Evolutionary conservation across 2,797 vertebrate genomes (phyloP).

Genomic region (Cynopterus sphinx): DNA sequence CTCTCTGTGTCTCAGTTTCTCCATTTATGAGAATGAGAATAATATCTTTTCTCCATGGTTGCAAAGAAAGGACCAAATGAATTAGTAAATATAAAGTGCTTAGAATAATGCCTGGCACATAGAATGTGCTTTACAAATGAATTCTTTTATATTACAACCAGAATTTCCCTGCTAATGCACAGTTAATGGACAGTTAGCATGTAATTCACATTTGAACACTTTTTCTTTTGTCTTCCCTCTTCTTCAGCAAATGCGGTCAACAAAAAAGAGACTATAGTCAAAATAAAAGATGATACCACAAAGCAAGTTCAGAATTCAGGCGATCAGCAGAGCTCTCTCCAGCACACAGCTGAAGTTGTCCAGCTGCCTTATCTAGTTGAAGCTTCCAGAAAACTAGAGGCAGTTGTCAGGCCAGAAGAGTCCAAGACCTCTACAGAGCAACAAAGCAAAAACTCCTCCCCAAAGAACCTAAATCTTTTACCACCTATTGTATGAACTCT

Average conservation of each 20-base stretch:
- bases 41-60: not conserved
- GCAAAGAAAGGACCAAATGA: not conserved
- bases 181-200: not conserved
- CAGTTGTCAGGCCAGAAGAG: constrained; percentile 73
- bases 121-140: not conserved
- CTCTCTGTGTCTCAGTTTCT: not conserved
- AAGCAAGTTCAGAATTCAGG: constrained; percentile 30
- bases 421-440: constrained; percentile 50
- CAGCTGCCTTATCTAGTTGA: constrained; percentile 63
- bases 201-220: not conserved
- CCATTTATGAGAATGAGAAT: not conserved
- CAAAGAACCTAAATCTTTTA: constrained; percentile 46
- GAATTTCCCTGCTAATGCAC: not conserved
- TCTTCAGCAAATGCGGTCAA: constrained; percentile 78
- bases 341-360: not conserved
- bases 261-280: constrained; percentile 80
- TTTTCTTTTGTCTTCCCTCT: constrained; percentile 38
- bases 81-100: not conserved
- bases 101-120: not conserved
- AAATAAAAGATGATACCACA: constrained; percentile 81
- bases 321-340: constrained; percentile 41
- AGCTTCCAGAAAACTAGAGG: constrained; percentile 36
- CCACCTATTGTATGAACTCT: constrained; percentile 70
- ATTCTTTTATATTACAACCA: not conserved
- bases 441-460: not conserved